Evolutionary conservation across 2,113 vertebrate species (phyloP), one percentile per base, ranked within the genome.

Genomic region (Pachycephala philippinensis): DNA sequence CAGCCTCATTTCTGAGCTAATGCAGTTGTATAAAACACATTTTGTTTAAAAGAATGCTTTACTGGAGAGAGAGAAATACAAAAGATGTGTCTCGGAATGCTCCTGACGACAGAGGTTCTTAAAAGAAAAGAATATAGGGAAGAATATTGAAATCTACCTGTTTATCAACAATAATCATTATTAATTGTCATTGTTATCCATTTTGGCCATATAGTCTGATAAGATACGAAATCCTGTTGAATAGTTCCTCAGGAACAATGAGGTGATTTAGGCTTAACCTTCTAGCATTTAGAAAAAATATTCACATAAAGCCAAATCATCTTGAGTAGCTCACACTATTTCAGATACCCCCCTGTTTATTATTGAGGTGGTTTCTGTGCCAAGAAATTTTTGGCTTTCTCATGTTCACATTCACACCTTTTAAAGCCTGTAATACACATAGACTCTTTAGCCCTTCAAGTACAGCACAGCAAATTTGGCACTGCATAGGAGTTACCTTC

Each of bases 1-100:
- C 44, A 52, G 23, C 52, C 77, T 90, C n/a, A 60, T 84, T 91
- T 94, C 57, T 83, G 57, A 91, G 52, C 37, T 65, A 90, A 87
- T 72, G 17, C n/a, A 60, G 20, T 31, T 64, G 27, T 54, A 59
- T 63, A 56, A 91, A 78, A 66, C 27, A 50, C 6, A 15, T 66
- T 77, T 79, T 90, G 7, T 39, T 95, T 82, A 49, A 95, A 92
- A 76, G 31, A 85, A 69, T 3, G 3, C 2, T 79, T 93, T 80
- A 4, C 27, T 76, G 40, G 26, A 50, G 52, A 84, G 31, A 70
- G 7, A 23, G 16, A 39, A 44, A 39, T 60, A 66, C 11, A 56
- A 57, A 65, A 61, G 4, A 5, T 35, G 6, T 33, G 30, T 33
- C 44, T 82, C 37, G 82, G 47, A 84, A 59, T 54, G 27, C 31